Conservation (phyloP, 1,140 invertebrate genomes). For the Antheraea mylitta region DNA sequence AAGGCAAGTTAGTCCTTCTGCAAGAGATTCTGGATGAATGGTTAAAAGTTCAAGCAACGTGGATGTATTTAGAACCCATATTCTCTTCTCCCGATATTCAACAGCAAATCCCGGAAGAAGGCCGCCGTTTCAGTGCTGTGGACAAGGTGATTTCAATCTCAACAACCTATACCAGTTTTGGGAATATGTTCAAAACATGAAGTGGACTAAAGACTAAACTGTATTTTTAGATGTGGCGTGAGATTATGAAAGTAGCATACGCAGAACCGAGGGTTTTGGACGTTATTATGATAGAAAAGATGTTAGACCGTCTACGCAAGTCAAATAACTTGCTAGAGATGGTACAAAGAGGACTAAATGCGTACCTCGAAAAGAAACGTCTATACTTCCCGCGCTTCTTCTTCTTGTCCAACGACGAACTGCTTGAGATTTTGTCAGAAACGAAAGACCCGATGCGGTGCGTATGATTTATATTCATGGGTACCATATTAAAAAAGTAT, state of each 20-base stretch:
- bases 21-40: slow-evolving; percentile 98
- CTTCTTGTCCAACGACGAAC: slow-evolving; percentile 97
- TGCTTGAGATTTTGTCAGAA: slow-evolving; percentile 97
- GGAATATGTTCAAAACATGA: background rate
- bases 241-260: slow-evolving; percentile 93
- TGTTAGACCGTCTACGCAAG: slow-evolving; percentile 94
- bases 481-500: too few relatives aligned
- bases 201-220: background rate
- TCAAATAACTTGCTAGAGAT: slow-evolving; percentile 92
- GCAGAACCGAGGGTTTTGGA: slow-evolving; percentile 90
- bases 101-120: slow-evolving; percentile 94
- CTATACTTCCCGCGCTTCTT: slow-evolving; percentile 96
- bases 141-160: slow-evolving; percentile 83
- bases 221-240: slow-evolving; percentile 87
- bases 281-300: slow-evolving; percentile 95
- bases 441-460: slow-evolving; percentile 96
- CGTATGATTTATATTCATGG: background rate
- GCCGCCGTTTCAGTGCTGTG: slow-evolving; percentile 92
- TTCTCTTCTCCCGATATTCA: slow-evolving; percentile 99
- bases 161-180: background rate
- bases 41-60: slow-evolving; percentile 96
- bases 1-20: slow-evolving; percentile 86
- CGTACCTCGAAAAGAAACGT: slow-evolving; percentile 96
- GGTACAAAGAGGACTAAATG: slow-evolving; percentile 95
- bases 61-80: slow-evolving; percentile 98